phyloP scores from a whole-genome alignment of 2,888 invertebrate genomes.

The Xestia c-nigrum region DNA sequence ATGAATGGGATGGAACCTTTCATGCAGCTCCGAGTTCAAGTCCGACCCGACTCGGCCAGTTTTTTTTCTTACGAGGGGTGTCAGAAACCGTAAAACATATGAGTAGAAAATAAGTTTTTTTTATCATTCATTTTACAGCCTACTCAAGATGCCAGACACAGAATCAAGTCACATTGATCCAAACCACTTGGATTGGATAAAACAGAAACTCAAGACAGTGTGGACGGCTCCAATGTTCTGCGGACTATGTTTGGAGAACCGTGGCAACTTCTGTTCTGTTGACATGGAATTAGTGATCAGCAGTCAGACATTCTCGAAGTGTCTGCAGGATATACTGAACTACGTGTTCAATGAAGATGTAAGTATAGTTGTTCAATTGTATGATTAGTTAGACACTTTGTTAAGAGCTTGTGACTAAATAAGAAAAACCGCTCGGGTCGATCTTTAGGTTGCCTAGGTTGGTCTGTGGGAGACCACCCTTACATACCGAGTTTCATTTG shows the following conservation, averaged over 20 bases:
- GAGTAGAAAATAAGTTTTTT: neutral
- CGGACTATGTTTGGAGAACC: slow-evolving; percentile 71
- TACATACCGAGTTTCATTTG: too few species aligned
- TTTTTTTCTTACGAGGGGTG: neutral
- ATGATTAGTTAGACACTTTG: neutral
- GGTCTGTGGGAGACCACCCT: too few species aligned
- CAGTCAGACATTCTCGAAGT: slow-evolving; percentile 65
- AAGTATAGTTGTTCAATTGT: slow-evolving; percentile 61
- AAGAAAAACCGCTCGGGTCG: too few species aligned
- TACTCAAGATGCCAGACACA: slow-evolving; percentile 15
- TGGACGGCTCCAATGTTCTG: slow-evolving; percentile 71
- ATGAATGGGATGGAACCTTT: too few species aligned
- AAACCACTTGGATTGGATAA: slow-evolving; percentile 70
- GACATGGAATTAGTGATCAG: slow-evolving; percentile 71
- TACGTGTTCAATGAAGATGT: slow-evolving; percentile 76
- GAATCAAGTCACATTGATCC: neutral
- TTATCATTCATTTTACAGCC: slow-evolving; percentile 14
- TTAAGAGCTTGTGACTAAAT: too few species aligned
- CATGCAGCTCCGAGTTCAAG: too few species aligned
- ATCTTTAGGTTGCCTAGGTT: too few species aligned
- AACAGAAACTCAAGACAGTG: slow-evolving; percentile 67
- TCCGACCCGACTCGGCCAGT: too few species aligned
- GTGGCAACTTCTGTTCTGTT: slow-evolving; percentile 66
- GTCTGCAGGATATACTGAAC: slow-evolving; percentile 72
- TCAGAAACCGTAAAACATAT: neutral